A percentile compares a stretch with the other conserved stretches of the same genome.
Evolutionary conservation across 2,113 vertebrate species (phyloP).

Genomic region (Tachuris rubrigastra): DNA sequence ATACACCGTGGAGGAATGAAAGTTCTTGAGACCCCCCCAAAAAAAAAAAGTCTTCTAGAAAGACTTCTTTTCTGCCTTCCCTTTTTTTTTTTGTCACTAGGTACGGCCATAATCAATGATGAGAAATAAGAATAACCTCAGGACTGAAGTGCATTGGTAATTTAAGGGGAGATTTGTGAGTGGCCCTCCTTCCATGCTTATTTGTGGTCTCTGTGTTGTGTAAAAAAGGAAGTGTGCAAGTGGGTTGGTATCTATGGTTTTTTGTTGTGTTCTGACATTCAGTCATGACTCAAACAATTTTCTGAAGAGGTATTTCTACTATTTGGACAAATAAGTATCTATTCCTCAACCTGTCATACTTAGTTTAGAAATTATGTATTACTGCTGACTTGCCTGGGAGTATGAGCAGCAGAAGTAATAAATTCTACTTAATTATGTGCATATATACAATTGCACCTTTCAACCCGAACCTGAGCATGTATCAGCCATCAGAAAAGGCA

Average conservation of each 20-base stretch:
- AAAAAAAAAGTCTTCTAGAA: too few relatives aligned
- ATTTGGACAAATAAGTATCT: not conserved
- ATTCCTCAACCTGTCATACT: not conserved
- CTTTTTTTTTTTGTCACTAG: not conserved
- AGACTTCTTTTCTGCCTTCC: not conserved
- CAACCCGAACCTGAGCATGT: not conserved
- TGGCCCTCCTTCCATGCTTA: not conserved
- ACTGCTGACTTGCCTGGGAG: not conserved
- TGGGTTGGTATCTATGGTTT: not conserved
- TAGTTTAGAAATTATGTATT: not conserved
- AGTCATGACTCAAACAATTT: not conserved
- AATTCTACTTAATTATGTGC: conserved; percentile 40
- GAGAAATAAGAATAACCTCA: not conserved
- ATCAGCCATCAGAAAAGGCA: not conserved
- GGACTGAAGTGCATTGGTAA: not conserved
- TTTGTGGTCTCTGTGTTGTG: not conserved
- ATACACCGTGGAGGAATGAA: not conserved
- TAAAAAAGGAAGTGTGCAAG: not conserved
- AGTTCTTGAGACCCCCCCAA: too few relatives aligned
- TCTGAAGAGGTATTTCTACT: not conserved
- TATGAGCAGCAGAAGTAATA: not conserved
- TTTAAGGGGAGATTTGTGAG: not conserved
- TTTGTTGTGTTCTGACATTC: not conserved
- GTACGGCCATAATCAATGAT: not conserved
- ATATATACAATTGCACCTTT: not conserved